Conservation (phyloP, 2,113 vertebrate genomes). For the Macquaria australasica region DNA sequence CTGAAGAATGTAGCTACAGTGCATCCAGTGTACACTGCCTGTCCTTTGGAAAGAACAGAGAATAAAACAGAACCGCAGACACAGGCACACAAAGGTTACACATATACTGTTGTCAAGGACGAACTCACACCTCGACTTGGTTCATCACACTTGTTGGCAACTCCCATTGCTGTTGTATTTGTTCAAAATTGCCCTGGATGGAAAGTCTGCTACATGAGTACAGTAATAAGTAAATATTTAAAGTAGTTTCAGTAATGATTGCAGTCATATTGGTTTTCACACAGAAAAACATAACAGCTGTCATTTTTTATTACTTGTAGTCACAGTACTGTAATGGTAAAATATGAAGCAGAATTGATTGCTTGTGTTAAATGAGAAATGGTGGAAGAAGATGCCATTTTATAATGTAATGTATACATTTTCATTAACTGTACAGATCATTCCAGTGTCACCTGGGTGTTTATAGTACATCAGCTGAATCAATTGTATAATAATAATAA, state of each 20-base stretch:
- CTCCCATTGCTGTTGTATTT: neutral
- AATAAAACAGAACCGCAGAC: slow-evolving; percentile 3
- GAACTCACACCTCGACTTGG: neutral
- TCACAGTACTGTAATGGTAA: neutral
- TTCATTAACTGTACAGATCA: neutral
- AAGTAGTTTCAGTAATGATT: neutral
- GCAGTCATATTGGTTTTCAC: neutral
- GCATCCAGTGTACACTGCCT: neutral
- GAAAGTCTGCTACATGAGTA: neutral
- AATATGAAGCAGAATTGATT: neutral
- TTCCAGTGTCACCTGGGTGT: neutral
- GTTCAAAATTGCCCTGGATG: neutral
- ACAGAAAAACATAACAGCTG: neutral
- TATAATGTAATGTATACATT: neutral
- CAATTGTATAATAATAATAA: slow-evolving; percentile 17
- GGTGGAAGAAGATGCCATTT: neutral
- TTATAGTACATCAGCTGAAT: neutral
- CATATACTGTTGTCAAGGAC: neutral
- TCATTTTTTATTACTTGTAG: neutral
- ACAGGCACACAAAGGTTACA: neutral
- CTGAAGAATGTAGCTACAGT: slow-evolving; percentile 26
- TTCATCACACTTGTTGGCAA: neutral
- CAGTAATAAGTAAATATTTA: neutral
- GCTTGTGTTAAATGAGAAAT: neutral
- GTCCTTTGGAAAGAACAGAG: slow-evolving; percentile 10